These are phyloP conservation scores for Pseudorectes ferrugineus DNA, from an alignment of 2,113 vertebrate genomes.

Conservation along the genomic window DNA sequence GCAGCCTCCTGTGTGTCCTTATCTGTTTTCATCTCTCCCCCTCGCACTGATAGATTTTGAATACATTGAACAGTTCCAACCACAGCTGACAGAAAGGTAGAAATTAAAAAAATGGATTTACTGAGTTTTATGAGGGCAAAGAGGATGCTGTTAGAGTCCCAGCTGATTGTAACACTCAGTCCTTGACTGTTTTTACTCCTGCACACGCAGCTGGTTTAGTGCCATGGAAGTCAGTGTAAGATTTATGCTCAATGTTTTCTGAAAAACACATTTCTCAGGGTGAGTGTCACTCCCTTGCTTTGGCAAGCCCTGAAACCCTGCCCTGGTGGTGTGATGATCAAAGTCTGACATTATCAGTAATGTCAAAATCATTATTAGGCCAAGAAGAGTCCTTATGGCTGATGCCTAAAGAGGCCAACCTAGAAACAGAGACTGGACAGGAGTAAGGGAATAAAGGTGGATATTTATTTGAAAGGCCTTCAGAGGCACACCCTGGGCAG, in stretches of 20 bases:
- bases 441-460: too few relatives aligned
- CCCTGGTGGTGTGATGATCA: background rate
- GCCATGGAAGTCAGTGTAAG: background rate
- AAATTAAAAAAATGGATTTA: background rate
- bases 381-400: rapidly evolving
- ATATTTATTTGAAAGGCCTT: too few relatives aligned
- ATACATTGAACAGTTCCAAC: background rate
- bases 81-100: background rate
- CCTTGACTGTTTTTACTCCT: background rate
- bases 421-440: too few relatives aligned
- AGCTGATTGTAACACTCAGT: background rate
- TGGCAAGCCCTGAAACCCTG: background rate
- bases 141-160: background rate
- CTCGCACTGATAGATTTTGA: background rate
- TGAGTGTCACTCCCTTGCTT: background rate
- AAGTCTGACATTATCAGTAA: background rate
- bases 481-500: too few relatives aligned
- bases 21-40: background rate
- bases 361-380: background rate
- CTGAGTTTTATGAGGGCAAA: background rate
- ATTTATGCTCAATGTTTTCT: background rate
- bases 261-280: background rate
- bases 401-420: too few relatives aligned
- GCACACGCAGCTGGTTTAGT: background rate
- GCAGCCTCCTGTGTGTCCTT: background rate